phyloP scores from a whole-genome alignment of 2,113 vertebrate species.

The Pelodiscus sinensis region DNA sequence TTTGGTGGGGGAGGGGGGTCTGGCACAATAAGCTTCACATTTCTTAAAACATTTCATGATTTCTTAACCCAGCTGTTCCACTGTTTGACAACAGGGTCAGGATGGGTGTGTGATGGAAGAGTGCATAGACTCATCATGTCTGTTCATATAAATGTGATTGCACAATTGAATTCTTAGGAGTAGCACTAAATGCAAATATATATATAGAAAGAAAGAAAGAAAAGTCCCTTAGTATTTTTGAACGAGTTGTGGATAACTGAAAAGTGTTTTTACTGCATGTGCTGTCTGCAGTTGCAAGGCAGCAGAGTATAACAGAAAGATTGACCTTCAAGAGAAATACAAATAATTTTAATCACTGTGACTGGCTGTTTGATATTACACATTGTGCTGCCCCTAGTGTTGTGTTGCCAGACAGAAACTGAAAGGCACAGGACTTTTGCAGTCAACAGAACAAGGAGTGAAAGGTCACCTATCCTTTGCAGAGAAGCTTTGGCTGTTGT shows the following conservation, averaged over 20 bases:
- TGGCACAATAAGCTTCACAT: not conserved
- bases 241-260: not conserved
- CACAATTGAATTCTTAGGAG: not conserved
- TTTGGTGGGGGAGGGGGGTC: not conserved
- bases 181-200: not conserved
- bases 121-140: not conserved
- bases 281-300: not conserved
- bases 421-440: not conserved
- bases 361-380: not conserved
- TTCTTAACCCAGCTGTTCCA: not conserved
- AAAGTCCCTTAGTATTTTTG: not conserved
- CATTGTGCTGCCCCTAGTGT: not conserved
- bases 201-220: not conserved
- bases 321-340: not conserved
- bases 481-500: not conserved
- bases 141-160: not conserved
- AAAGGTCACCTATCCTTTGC: not conserved
- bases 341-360: not conserved
- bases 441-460: not conserved
- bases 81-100: not conserved
- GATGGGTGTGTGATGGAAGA: not conserved
- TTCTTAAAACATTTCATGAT: not conserved
- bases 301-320: not conserved
- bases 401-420: not conserved
- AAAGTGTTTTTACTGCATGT: not conserved